Conservation (phyloP, 2,113 vertebrate genomes). For the Thamnaconus septentrionalis region DNA sequence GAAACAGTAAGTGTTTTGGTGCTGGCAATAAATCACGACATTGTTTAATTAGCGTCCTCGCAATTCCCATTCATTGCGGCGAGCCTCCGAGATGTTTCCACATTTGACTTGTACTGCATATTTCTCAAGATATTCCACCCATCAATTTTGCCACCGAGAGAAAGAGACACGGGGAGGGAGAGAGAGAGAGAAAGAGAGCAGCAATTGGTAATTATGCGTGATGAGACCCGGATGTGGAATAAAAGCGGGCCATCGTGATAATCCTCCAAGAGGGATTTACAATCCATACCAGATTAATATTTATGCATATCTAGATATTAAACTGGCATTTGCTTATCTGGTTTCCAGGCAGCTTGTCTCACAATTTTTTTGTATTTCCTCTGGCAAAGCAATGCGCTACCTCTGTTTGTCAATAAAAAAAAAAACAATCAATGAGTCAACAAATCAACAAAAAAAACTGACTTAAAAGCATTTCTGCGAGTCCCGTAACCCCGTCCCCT, state of each 20-base stretch:
- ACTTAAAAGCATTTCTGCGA: conserved; percentile 8
- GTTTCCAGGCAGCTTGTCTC: background rate
- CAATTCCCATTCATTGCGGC: conserved; percentile 64
- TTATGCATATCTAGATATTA: background rate
- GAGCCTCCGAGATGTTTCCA: conserved; percentile 51
- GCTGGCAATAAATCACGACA: conserved; percentile 64
- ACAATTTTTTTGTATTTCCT: conserved; percentile 1
- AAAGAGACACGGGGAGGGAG: conserved; percentile 15
- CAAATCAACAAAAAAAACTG: no score
- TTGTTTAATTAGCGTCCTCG: conserved; percentile 66
- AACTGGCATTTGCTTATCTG: conserved; percentile 39
- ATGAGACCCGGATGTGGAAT: conserved; percentile 44
- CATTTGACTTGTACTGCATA: conserved; percentile 55
- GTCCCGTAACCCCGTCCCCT: conserved; percentile 29
- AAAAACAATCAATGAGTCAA: conserved; percentile 15
- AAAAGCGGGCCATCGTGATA: conserved; percentile 55
- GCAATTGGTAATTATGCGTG: conserved; percentile 46
- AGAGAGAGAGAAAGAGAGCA: conserved; percentile 22
- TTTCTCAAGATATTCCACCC: conserved; percentile 63
- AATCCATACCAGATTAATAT: conserved; percentile 30
- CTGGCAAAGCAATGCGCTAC: conserved; percentile 13
- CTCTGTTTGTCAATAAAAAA: conserved; percentile 20
- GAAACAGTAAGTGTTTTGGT: conserved; percentile 57
- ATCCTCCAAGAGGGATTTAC: conserved; percentile 41
- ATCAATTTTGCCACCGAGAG: conserved; percentile 47